These are phyloP conservation scores for Rhea pennata DNA, from an alignment of 2,113 vertebrate species.

Conservation along the genomic window DNA sequence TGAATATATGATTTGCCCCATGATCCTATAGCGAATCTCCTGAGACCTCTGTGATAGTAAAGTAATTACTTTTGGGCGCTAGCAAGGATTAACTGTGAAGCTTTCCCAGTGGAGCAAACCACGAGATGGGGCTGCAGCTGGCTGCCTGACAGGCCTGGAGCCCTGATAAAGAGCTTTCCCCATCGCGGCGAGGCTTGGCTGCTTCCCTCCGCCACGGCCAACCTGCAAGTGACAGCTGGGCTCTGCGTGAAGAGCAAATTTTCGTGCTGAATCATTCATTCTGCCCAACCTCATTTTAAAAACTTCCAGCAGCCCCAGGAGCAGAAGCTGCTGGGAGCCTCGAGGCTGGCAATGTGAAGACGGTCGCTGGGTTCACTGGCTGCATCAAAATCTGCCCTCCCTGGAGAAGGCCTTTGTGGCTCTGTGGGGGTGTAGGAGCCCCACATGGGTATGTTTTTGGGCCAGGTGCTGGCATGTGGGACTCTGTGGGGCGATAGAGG, in stretches of 20 bases:
- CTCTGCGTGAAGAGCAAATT: not conserved
- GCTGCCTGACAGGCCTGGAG: not conserved
- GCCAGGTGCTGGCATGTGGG: too few species aligned
- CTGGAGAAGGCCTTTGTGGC: not conserved
- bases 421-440: not conserved
- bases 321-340: not conserved
- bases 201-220: fast-evolving
- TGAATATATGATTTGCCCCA: not conserved
- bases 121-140: not conserved
- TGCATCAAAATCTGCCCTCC: not conserved
- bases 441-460: fast-evolving
- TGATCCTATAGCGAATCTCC: fast-evolving
- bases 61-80: not conserved
- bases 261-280: not conserved
- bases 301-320: not conserved
- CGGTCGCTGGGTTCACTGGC: not conserved
- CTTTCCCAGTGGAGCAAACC: not conserved
- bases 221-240: not conserved
- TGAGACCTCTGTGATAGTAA: not conserved
- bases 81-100: not conserved
- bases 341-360: not conserved
- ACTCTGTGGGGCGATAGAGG: not conserved
- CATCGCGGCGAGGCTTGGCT: not conserved
- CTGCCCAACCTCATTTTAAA: not conserved
- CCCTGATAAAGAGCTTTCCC: not conserved